These are phyloP conservation scores for Delia radicum DNA, from an alignment of 1,140 invertebrate species.

Conservation along the genomic window DNA sequence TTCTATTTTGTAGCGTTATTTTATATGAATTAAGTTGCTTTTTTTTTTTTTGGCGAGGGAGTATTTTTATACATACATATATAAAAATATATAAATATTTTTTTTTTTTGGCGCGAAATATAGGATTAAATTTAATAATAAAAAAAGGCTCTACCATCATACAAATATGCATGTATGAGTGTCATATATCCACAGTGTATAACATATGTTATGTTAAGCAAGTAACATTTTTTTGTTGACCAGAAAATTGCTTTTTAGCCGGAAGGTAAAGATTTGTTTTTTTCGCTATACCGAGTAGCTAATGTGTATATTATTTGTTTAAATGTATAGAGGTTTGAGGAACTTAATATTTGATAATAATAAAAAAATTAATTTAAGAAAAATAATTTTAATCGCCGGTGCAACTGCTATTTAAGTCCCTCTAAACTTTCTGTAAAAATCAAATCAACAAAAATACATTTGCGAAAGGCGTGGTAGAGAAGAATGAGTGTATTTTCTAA, in stretches of 20 bases:
- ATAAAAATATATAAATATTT: not conserved
- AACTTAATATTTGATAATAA: not conserved
- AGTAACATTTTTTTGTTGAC: not conserved
- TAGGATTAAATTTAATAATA: not conserved
- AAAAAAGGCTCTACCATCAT: not conserved
- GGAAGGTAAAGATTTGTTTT: slow-evolving; percentile 3
- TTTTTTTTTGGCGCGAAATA: not conserved
- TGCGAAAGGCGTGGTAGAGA: no score
- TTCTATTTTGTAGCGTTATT: not conserved
- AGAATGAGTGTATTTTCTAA: no score
- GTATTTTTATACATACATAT: not conserved
- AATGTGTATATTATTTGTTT: not conserved
- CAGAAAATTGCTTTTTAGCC: not conserved
- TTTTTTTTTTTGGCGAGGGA: not conserved
- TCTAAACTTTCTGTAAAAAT: no score
- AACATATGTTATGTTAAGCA: not conserved
- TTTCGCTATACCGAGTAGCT: not conserved
- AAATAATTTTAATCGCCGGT: no score
- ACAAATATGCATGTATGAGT: not conserved
- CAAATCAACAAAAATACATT: no score
- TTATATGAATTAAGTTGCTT: not conserved
- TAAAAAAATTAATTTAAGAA: no score
- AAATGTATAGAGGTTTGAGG: no score
- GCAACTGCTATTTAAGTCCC: no score
- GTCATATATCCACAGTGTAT: not conserved